Evolutionary conservation across 2,797 vertebrate species (phyloP).

Genomic region (Argya squamiceps): DNA sequence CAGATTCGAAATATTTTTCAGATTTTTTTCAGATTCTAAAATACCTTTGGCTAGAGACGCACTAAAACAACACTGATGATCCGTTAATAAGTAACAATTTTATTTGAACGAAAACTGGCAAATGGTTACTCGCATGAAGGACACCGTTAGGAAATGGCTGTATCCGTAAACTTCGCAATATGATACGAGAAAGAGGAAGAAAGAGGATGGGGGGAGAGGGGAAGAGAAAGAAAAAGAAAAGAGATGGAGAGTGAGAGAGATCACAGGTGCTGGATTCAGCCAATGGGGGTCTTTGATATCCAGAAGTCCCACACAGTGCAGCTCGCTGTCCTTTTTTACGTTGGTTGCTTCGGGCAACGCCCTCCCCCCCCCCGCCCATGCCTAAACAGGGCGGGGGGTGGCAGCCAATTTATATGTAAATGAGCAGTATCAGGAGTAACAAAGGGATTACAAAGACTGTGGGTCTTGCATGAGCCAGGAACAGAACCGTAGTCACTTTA

Average conservation of each 20-base stretch:
- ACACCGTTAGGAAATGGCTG: neutral
- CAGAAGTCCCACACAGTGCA: neutral
- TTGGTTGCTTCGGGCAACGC: neutral
- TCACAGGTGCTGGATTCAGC: neutral
- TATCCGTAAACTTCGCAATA: neutral
- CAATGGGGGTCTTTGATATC: neutral
- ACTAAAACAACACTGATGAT: neutral
- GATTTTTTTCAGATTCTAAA: neutral
- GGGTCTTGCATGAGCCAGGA: accelerated
- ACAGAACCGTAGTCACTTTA: neutral
- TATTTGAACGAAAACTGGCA: neutral
- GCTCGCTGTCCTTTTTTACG: neutral
- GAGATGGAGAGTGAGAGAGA: neutral
- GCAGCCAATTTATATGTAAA: neutral
- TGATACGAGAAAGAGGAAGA: neutral
- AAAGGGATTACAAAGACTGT: neutral
- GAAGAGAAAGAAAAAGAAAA: neutral
- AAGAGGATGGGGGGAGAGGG: no score
- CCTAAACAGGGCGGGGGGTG: no score
- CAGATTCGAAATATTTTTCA: no score
- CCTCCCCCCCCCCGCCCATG: accelerated
- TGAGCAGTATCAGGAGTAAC: neutral
- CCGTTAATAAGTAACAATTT: neutral
- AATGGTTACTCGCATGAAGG: neutral
- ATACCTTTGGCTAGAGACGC: neutral